These are phyloP conservation scores for Rhagoletis pomonella DNA, from an alignment of 1,140 invertebrate species.

Conservation along the genomic window DNA sequence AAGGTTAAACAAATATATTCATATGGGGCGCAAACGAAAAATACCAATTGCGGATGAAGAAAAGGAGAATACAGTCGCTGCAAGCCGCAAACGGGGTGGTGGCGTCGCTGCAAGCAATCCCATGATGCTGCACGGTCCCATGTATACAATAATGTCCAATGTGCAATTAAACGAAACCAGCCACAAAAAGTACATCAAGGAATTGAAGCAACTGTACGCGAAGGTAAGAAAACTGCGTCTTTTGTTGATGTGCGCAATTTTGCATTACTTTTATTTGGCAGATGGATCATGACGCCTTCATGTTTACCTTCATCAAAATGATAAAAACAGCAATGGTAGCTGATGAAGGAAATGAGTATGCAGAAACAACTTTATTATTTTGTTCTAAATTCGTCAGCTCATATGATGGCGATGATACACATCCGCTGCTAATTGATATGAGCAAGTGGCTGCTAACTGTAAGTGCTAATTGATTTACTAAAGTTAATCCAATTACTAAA, in stretches of 20 bases:
- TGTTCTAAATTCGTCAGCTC: constrained; percentile 79
- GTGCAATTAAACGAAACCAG: constrained; percentile 79
- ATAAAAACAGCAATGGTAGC: constrained; percentile 77
- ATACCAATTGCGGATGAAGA: constrained; percentile 55
- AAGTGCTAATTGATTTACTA: constrained; percentile 57
- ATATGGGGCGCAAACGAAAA: constrained; percentile 59
- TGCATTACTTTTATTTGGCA: constrained; percentile 62
- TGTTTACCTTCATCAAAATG: constrained; percentile 76
- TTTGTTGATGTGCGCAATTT: not conserved
- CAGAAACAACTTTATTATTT: constrained; percentile 80
- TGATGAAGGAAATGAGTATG: constrained; percentile 79
- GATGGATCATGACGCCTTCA: constrained; percentile 76
- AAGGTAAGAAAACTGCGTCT: constrained; percentile 71
- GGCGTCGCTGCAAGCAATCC: constrained; percentile 39
- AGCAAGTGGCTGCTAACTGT: constrained; percentile 76
- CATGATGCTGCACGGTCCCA: constrained; percentile 60
- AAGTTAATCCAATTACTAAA: constrained; percentile 46
- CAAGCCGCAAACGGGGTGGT: constrained; percentile 34
- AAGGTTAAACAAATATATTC: not conserved
- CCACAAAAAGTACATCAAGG: constrained; percentile 79
- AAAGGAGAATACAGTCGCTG: constrained; percentile 58
- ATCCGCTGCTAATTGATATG: constrained; percentile 77
- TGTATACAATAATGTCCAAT: constrained; percentile 76
- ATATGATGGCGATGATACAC: constrained; percentile 76
- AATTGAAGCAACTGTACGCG: constrained; percentile 77